Percentiles rank a stretch among this genome's conserved stretches.
These are phyloP conservation scores for Sarcophaga bullata DNA, from an alignment of 1,140 invertebrate species.

Conservation along the genomic window DNA sequence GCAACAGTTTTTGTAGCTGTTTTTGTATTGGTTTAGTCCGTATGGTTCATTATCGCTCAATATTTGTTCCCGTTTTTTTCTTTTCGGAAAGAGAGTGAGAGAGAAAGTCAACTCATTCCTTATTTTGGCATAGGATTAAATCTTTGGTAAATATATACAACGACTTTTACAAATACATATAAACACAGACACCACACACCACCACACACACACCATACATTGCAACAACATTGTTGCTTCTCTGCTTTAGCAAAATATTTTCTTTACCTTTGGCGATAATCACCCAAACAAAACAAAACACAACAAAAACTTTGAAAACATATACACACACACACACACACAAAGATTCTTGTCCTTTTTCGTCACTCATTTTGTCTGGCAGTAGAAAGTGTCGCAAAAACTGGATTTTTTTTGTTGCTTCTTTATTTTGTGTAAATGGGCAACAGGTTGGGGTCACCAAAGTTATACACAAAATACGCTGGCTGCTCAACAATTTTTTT, in stretches of 20 bases:
- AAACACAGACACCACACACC: not conserved
- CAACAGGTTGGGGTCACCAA: slow-evolving; percentile 7
- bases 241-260: too few species aligned
- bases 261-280: too few species aligned
- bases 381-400: not conserved
- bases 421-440: not conserved
- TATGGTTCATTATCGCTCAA: not conserved
- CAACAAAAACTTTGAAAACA: not conserved
- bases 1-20: not conserved
- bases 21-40: not conserved
- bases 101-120: not conserved
- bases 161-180: not conserved
- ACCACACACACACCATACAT: not conserved
- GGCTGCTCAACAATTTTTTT: too few species aligned
- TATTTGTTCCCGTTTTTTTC: not conserved
- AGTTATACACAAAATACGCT: not conserved
- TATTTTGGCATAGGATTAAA: not conserved
- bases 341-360: slow-evolving; percentile 16
- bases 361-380: not conserved
- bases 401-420: not conserved
- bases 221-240: not conserved
- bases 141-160: not conserved
- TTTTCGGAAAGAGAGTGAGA: not conserved
- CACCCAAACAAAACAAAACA: too few species aligned
- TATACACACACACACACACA: not conserved